phyloP scores from a whole-genome alignment of 2,797 vertebrate species.

The Oophaga sylvatica region DNA sequence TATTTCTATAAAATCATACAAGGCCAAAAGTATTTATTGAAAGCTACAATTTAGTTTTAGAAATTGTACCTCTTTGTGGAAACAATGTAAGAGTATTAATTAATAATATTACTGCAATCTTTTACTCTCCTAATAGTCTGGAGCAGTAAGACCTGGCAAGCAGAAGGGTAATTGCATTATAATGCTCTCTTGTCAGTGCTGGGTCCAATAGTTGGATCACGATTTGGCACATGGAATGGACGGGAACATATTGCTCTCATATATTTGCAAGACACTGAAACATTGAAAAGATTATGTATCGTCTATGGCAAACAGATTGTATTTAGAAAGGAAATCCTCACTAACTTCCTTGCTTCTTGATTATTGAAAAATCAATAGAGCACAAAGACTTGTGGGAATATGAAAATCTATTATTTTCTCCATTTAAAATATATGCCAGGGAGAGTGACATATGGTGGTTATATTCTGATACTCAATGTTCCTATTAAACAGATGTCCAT shows the following conservation, averaged over 20 bases:
- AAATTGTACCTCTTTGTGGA: slow-evolving; percentile 18
- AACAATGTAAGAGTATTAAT: slow-evolving; percentile 34
- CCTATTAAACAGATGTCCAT: slow-evolving; percentile 12
- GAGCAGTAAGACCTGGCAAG: slow-evolving; percentile 45
- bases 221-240: slow-evolving; percentile 33
- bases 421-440: slow-evolving; percentile 13
- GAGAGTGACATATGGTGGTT: slow-evolving; percentile 38
- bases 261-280: slow-evolving; percentile 30
- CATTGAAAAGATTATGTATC: slow-evolving; percentile 43
- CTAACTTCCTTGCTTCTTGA: slow-evolving; percentile 26
- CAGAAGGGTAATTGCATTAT: slow-evolving; percentile 47
- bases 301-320: slow-evolving; percentile 37
- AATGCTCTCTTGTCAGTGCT: slow-evolving; percentile 29
- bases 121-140: slow-evolving; percentile 32
- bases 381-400: slow-evolving; percentile 36
- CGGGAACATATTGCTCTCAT: slow-evolving; percentile 43
- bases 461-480: slow-evolving; percentile 4
- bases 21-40: slow-evolving; percentile 5
- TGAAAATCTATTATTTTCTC: background rate
- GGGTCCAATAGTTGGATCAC: slow-evolving; percentile 42
- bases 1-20: background rate
- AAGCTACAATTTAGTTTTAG: slow-evolving; percentile 35
- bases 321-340: slow-evolving; percentile 34
- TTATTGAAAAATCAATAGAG: slow-evolving; percentile 36
- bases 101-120: slow-evolving; percentile 38